A percentile compares a stretch with the other conserved stretches of the same genome.
Evolutionary conservation across 2,113 vertebrate species (phyloP).

Genomic region (Sylvicapra grimmia): DNA sequence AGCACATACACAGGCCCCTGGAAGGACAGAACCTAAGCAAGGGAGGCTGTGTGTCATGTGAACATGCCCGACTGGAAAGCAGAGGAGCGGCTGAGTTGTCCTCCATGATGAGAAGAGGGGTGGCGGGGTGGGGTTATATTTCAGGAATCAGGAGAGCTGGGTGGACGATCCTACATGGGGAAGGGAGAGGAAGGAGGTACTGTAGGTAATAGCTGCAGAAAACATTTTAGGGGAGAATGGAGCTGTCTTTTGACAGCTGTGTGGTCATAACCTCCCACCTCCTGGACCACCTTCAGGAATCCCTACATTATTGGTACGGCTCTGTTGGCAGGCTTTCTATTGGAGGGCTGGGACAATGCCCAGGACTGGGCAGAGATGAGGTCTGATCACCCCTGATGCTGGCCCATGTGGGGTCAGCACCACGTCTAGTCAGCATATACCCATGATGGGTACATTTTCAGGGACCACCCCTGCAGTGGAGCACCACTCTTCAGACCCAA

Average conservation of each 20-base stretch:
- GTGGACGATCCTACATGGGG: background rate
- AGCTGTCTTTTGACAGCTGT: background rate
- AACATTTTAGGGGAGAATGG: background rate
- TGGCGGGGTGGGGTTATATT: rapidly evolving
- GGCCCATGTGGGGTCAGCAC: background rate
- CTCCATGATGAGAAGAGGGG: background rate
- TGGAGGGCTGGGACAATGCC: background rate
- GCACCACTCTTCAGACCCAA: background rate
- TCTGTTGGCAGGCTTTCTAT: background rate
- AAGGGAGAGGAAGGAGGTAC: background rate
- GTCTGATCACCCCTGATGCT: background rate
- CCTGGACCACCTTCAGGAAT: background rate
- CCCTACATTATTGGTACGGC: rapidly evolving
- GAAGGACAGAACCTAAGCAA: background rate
- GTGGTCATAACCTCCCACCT: background rate
- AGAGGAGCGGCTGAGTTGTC: rapidly evolving
- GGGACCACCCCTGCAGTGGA: background rate
- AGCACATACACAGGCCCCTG: background rate
- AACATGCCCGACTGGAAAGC: rapidly evolving
- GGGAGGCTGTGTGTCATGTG: rapidly evolving
- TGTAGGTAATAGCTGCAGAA: background rate
- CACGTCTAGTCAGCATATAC: background rate
- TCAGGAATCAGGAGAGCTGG: background rate
- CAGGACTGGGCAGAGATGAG: background rate
- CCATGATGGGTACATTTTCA: background rate